Evolutionary conservation across 2,797 vertebrate genomes (phyloP).

Genomic region (Crocodylus rhombifer): DNA sequence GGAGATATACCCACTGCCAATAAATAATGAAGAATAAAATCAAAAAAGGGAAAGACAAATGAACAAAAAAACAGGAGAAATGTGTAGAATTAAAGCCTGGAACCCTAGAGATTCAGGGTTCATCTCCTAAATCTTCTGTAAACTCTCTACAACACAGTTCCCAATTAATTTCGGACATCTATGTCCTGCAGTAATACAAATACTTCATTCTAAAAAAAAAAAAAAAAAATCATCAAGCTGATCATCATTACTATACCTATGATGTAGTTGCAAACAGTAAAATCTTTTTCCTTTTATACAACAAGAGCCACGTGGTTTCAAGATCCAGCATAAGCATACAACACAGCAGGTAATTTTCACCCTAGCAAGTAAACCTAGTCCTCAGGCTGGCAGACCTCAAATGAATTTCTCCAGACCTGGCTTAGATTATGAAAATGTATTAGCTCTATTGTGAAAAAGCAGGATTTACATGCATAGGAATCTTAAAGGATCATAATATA

Average conservation of each 20-base stretch:
- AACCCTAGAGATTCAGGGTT: background rate
- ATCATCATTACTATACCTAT: background rate
- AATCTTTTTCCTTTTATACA: background rate
- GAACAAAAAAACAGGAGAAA: background rate
- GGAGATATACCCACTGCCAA: fast-evolving
- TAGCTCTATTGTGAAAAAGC: background rate
- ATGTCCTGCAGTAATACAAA: background rate
- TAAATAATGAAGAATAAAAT: background rate
- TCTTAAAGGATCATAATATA: background rate
- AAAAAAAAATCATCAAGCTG: too few relatives aligned
- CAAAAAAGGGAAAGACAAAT: background rate
- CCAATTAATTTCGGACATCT: fast-evolving
- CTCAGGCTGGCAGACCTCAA: background rate
- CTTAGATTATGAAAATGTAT: background rate
- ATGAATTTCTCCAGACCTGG: background rate
- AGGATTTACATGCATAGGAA: background rate
- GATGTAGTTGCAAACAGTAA: too few relatives aligned
- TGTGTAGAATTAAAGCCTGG: background rate
- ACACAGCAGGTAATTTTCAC: background rate
- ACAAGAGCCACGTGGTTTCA: background rate
- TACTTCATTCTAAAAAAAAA: too few relatives aligned
- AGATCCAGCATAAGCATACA: background rate
- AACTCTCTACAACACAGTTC: background rate
- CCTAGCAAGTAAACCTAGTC: background rate
- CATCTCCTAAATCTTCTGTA: background rate